Conservation (phyloP, 2,113 vertebrate species). For the Dryoscopus gambensis region DNA sequence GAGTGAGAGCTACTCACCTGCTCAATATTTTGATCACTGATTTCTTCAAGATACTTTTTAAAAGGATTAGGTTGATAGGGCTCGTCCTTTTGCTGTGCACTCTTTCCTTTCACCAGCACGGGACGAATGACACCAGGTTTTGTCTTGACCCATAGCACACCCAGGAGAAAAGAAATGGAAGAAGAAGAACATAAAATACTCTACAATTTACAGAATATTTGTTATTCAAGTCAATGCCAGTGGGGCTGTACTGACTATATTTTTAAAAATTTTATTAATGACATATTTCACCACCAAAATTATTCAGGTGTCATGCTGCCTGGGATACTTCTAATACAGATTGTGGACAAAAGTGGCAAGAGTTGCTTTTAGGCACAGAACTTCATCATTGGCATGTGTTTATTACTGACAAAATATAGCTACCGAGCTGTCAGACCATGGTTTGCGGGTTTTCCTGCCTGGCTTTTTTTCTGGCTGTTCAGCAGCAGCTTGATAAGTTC, state of each 20-base stretch:
- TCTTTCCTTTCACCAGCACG: slow-evolving; percentile 72
- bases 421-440: background rate
- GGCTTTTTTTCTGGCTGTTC: background rate
- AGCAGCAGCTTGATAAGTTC: background rate
- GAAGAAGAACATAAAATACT: background rate
- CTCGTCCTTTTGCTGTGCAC: slow-evolving; percentile 70
- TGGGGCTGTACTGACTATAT: background rate
- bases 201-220: background rate
- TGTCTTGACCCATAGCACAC: slow-evolving; percentile 71
- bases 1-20: slow-evolving; percentile 70
- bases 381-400: background rate
- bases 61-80: slow-evolving; percentile 77
- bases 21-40: slow-evolving; percentile 48
- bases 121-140: slow-evolving; percentile 90
- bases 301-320: background rate
- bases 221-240: background rate
- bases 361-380: background rate
- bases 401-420: background rate
- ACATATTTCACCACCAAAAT: background rate
- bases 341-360: background rate
- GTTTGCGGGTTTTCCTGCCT: background rate
- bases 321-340: background rate
- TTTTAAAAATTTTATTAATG: background rate
- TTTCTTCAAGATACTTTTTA: slow-evolving; percentile 73
- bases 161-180: background rate